These are phyloP conservation scores for Cyanoliseus patagonus DNA, from an alignment of 2,113 vertebrate species.

Conservation along the genomic window DNA sequence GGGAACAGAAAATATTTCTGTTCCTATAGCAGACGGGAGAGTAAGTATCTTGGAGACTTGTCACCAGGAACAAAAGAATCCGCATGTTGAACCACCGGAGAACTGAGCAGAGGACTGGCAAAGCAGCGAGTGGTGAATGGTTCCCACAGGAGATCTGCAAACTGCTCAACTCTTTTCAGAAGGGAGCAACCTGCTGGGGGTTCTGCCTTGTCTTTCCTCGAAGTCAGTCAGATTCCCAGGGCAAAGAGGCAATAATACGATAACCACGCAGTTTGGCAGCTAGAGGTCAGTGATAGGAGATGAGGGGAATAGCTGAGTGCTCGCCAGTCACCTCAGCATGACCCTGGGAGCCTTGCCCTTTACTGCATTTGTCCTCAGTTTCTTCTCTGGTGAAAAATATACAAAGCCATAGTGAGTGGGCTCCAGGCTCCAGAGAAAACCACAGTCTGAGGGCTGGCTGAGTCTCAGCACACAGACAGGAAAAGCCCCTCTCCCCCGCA, in stretches of 20 bases:
- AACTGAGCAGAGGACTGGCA: background rate
- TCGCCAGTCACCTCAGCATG: background rate
- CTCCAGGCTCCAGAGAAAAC: slow-evolving; percentile 62
- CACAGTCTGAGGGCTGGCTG: slow-evolving; percentile 68
- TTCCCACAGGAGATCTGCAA: background rate
- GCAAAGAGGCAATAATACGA: background rate
- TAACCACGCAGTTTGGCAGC: background rate
- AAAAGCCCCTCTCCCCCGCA: slow-evolving; percentile 75
- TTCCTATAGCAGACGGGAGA: background rate
- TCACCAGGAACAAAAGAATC: background rate
- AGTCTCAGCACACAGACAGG: slow-evolving; percentile 66
- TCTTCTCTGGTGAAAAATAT: slow-evolving; percentile 62
- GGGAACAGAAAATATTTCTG: background rate
- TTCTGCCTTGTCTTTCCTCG: background rate
- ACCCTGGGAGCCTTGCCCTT: slow-evolving; percentile 23
- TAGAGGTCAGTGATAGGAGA: background rate
- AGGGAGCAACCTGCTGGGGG: background rate
- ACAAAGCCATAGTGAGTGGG: slow-evolving; percentile 38
- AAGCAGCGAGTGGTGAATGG: background rate
- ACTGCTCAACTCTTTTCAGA: background rate
- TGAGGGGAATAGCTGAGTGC: background rate
- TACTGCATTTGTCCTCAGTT: background rate
- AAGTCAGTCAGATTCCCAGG: background rate
- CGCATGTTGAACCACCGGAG: background rate
- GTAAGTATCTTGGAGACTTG: background rate